Evolutionary conservation across 2,888 invertebrate genomes (phyloP).

Genomic region (Chrysolina americana): DNA sequence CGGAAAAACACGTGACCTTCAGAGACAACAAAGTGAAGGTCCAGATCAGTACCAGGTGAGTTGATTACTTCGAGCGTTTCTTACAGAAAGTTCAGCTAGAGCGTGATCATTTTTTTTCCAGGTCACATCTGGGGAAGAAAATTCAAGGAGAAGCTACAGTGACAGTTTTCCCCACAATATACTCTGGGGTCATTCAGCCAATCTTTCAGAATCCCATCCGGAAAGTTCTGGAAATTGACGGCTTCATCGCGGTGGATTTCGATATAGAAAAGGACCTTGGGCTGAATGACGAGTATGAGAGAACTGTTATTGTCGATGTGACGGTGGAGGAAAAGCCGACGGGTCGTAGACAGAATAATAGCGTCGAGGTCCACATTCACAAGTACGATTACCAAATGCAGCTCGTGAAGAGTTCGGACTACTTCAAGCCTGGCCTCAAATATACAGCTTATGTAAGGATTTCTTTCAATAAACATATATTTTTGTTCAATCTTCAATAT

Average conservation of each 20-base stretch:
- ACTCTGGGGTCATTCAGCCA: slow-evolving; percentile 84
- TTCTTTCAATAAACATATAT: no score
- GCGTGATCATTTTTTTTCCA: slow-evolving; percentile 28
- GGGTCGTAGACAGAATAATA: slow-evolving; percentile 85
- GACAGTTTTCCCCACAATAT: slow-evolving; percentile 87
- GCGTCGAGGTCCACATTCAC: slow-evolving; percentile 82
- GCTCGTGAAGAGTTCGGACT: slow-evolving; percentile 85
- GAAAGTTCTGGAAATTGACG: slow-evolving; percentile 79
- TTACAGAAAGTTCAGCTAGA: background rate
- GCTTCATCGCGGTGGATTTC: slow-evolving; percentile 79
- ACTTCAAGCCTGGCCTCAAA: slow-evolving; percentile 90
- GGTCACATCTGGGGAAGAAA: slow-evolving; percentile 77
- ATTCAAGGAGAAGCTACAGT: slow-evolving; percentile 90
- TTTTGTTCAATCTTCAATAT: no score
- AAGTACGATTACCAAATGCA: slow-evolving; percentile 83
- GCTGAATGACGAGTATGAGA: slow-evolving; percentile 84
- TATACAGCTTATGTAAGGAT: slow-evolving; percentile 83
- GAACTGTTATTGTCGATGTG: slow-evolving; percentile 88
- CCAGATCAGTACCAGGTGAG: slow-evolving; percentile 87
- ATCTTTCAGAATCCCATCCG: slow-evolving; percentile 81
- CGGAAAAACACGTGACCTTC: slow-evolving; percentile 87
- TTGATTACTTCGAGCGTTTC: slow-evolving; percentile 34
- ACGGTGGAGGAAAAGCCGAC: slow-evolving; percentile 93
- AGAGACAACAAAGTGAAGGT: slow-evolving; percentile 84
- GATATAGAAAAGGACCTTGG: slow-evolving; percentile 83